Evolutionary conservation across 2,797 vertebrate species (phyloP), one percentile per base, ranked within the genome.

Genomic region (Myiothlypis chrysogaster): DNA sequence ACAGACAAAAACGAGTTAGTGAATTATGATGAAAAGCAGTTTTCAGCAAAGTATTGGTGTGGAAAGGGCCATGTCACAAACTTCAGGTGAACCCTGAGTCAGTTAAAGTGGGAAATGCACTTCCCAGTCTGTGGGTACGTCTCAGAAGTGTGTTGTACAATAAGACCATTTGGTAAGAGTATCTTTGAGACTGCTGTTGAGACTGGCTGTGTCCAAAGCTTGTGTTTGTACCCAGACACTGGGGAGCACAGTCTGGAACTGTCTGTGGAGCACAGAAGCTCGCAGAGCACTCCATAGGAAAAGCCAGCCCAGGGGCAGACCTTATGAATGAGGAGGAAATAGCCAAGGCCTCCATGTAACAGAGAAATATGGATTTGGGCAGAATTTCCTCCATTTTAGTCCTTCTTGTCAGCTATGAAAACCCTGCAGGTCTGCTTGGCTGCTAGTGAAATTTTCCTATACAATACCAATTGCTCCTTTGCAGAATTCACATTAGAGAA

Each of bases 381-480:
- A 44, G 23, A 95, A 88, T 61, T 78, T 47, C 27, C 24, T 86
- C 72, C 50, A 50, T 34, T 55, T 65, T 22, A 41, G 8, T 61
- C 44, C n/a, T 30, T 60, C 22, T 64, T 57, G 37, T 50, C 35
- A 63, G 25, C 41, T 8, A 8, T 53, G 32, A 66, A 76, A 84
- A 37, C 32, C 28, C 41, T 72, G 17, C 14, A 39, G 43, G 35
- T 49, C 50, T 71, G 32, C 43, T 75, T 43, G 46, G 23, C 20
- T 68, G 25, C 53, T 56, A 30, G 3, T 63, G 77, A 91, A 72
- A 55, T 22, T 86, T 59, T 78, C 39, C 60, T 63, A 14, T 30
- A 10, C 43, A 46, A 5, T 16, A 65, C 17, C 0, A 0, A 30
- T 14, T 16, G 18, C 28, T 56, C 12, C 13, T 52, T 69, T 49